Evolutionary conservation across 2,888 invertebrate species (phyloP), one percentile per base, ranked within the genome.

Genomic region (Trissonchulus sp.): DNA sequence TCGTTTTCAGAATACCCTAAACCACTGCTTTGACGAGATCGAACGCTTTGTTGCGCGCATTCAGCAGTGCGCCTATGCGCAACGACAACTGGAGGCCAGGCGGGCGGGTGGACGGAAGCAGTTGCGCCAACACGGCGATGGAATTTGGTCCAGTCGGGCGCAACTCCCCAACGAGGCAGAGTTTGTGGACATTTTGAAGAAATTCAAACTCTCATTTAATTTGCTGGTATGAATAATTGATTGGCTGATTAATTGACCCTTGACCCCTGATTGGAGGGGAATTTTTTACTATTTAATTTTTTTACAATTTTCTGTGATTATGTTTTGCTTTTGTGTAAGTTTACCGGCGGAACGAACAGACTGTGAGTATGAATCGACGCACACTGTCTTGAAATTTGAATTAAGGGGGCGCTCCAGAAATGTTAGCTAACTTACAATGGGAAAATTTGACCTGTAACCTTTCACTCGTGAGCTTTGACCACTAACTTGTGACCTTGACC

Each of bases 1-100:
- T n/a, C n/a, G n/a, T n/a, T 36, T 74, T 30, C 74, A 81, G 79
- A 92, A 93, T 72, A 93, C 97, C 81, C 88, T 99, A 75, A 94
- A 94, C 86, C 92, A 92, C 83, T 99, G 98, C 86, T 99, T 99
- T 87, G 99, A 99, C 86, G 99, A 99, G 86, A 98, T 99, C 82
- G 99, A 99, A 86, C 94, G 96, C 86, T 99, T 99, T 86, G 97
- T 99, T 78, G 95, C 96, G 0, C 89, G 97, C 74, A 89, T 99
- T 74, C 98, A 99, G 84, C 94, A 96, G 86, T 95, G 96, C 0
- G 96, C 96, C 0, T 94, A 97, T 1, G 96, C 98, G 1, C 92
- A 92, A 63, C 88, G 93, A 73, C 97, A 99, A 85, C 87, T 99
- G 74, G 96, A 97, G 85, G 89, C 93, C 75, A 89, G 95, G 65